Conservation (phyloP, 2,113 vertebrate genomes). For the Gracilinanus agilis region DNA sequence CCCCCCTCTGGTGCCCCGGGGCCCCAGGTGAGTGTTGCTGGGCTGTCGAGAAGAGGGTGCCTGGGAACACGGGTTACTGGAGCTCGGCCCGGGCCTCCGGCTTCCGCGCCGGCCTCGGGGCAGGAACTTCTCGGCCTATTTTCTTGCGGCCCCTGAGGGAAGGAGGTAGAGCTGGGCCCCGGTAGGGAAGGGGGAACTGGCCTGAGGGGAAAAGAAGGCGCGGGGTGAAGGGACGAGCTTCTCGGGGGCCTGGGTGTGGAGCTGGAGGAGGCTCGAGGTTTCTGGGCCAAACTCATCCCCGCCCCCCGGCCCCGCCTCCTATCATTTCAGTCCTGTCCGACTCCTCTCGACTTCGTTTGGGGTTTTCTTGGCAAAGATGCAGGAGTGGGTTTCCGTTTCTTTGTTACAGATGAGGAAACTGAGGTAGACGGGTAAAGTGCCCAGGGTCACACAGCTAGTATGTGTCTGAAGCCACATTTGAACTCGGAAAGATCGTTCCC, state of each 20-base stretch:
- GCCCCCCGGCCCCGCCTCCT: too few relatives aligned
- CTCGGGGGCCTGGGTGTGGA: background rate
- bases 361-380: too few relatives aligned
- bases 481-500: too few relatives aligned
- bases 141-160: too few relatives aligned
- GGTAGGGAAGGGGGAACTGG: background rate
- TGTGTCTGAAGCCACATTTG: too few relatives aligned
- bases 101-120: background rate
- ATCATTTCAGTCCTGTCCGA: too few relatives aligned
- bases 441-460: too few relatives aligned
- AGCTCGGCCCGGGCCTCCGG: background rate
- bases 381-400: too few relatives aligned
- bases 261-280: background rate
- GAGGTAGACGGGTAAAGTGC: too few relatives aligned
- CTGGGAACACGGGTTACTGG: accelerated
- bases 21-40: background rate
- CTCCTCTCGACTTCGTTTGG: too few relatives aligned
- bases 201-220: background rate
- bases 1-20: accelerated
- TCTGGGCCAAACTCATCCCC: too few relatives aligned
- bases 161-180: background rate
- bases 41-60: background rate
- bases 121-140: accelerated
- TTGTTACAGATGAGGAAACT: too few relatives aligned
- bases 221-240: background rate